Evolutionary conservation across 1,140 invertebrate genomes (phyloP).

Genomic region (Euwallacea fornicatus): DNA sequence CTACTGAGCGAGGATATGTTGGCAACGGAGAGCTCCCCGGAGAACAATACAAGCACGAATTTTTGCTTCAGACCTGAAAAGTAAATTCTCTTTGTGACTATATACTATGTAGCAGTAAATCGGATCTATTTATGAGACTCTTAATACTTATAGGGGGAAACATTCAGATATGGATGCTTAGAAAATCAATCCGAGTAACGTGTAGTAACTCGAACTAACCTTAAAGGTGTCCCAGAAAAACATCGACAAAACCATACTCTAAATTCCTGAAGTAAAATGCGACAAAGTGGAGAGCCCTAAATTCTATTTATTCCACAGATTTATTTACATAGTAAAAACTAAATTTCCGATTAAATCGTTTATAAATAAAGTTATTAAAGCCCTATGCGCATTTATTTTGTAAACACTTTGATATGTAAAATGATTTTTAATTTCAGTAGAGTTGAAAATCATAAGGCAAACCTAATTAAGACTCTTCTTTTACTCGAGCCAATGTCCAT

Average conservation of each 20-base stretch:
- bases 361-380: background rate
- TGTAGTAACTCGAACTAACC: no score
- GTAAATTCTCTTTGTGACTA: slow-evolving; percentile 17
- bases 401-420: slow-evolving; percentile 7
- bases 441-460: slow-evolving; percentile 8
- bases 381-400: background rate
- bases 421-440: slow-evolving; percentile 10
- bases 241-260: no score
- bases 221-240: no score
- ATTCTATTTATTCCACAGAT: no score
- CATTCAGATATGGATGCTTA: no score
- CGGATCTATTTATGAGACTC: slow-evolving; percentile 8
- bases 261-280: no score
- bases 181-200: no score
- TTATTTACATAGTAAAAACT: no score
- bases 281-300: no score
- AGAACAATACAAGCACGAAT: slow-evolving; percentile 53
- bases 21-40: slow-evolving; percentile 45
- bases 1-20: slow-evolving; percentile 45
- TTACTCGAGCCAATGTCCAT: slow-evolving; percentile 14
- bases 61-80: slow-evolving; percentile 54
- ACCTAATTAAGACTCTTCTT: slow-evolving; percentile 23
- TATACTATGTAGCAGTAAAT: slow-evolving; percentile 15
- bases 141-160: background rate
- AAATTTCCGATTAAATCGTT: background rate